Base-by-base conservation (phyloP, 2,797 vertebrate species). In the Sebastes dallii region DNA sequence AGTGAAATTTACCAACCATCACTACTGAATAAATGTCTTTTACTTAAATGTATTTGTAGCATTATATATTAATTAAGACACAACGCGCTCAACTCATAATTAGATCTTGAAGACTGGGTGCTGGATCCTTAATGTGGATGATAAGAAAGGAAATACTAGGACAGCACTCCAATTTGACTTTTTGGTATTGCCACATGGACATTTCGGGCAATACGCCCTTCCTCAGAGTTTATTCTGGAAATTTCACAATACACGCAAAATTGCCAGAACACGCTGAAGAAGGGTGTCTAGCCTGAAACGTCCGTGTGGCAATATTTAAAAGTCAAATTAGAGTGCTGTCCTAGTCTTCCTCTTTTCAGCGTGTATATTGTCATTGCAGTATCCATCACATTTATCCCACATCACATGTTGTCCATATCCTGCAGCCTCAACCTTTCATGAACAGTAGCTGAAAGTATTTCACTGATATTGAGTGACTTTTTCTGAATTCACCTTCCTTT, bases 361-460 rank as follows among this genome's bases (percentile, higher is more conserved):
- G 18, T 1, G 11, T 60, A 24, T 52, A 18, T 6, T 32, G 29
- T 11, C 22, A 54, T 70, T 24, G 3, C 13, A 12, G 3, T 46
- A 20, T 55, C 25, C n/a, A 39, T 58, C n/a, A 70, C 34, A 71
- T 79, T 27, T 50, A 50, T 52, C 36, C 14, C 79, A 62, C 66
- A 65, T 58, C 46, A 16, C 76, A 52, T 29, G 46, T 56, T 58
- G 42, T 66, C 34, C 29, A 22, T 50, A 65, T 78, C 80, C 62
- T 81, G 32, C 61, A 82, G 64, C 16, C 61, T 75, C 60, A 82
- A 46, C 16, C 55, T 77, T 34, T 60, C 0, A 66, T 67, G 54
- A 77, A 74, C 54, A 64, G 67, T 34, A 75, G 62, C 74, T 77
- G 32, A 81, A 67, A 25, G 75, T 75, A 66, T 83, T 80, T 82